phyloP scores from a whole-genome alignment of 2,113 vertebrate genomes.

The Miniopterus natalensis region DNA sequence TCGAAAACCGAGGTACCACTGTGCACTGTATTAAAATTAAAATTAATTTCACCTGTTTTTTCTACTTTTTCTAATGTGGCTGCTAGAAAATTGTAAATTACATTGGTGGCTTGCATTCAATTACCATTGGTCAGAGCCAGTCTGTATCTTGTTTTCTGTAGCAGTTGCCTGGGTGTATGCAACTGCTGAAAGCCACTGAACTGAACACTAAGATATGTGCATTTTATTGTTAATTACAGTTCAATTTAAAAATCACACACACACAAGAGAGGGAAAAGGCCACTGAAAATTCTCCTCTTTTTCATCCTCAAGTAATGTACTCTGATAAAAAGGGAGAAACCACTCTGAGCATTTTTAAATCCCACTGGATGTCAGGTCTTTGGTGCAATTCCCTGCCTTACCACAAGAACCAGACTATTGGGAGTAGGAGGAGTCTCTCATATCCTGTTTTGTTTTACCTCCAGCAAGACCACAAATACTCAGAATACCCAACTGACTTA shows the following conservation, averaged over 20 bases:
- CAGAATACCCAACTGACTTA: background rate
- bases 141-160: background rate
- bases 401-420: background rate
- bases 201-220: background rate
- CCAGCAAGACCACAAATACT: background rate
- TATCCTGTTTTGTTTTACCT: background rate
- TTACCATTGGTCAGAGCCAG: background rate
- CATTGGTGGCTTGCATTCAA: background rate
- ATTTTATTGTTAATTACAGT: background rate
- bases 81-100: background rate
- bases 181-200: background rate
- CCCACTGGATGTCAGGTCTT: background rate
- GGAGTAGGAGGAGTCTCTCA: background rate
- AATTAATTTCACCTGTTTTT: constrained; percentile 5
- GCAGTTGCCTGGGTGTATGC: background rate
- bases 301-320: constrained; percentile 12
- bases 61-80: background rate
- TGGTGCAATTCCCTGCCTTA: background rate
- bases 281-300: background rate
- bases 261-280: no score
- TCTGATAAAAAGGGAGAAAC: background rate
- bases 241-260: background rate
- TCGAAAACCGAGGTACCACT: no score
- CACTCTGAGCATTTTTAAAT: background rate
- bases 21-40: background rate